Conservation (phyloP, 2,113 vertebrate species). For the Abramis brama region DNA sequence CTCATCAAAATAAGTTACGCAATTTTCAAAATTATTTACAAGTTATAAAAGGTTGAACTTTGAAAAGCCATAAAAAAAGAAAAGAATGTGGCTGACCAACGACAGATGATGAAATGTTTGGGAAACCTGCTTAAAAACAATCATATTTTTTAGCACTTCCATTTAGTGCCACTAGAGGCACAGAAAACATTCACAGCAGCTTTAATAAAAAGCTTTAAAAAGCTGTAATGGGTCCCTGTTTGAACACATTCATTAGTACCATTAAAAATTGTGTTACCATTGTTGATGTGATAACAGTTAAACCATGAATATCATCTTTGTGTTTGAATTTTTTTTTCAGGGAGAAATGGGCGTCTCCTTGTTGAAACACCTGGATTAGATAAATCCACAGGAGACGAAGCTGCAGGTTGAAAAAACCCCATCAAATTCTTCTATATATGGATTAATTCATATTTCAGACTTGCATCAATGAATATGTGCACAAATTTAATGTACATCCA, state of each 20-base stretch:
- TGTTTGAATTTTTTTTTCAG: neutral
- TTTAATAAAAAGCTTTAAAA: neutral
- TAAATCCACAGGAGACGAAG: neutral
- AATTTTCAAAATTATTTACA: no score
- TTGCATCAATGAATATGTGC: neutral
- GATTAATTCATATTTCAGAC: neutral
- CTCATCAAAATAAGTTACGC: no score
- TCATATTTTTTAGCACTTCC: neutral
- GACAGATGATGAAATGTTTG: neutral
- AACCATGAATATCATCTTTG: neutral
- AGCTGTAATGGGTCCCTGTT: neutral
- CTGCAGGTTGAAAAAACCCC: neutral
- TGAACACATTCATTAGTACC: neutral
- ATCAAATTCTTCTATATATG: neutral
- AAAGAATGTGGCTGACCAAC: neutral
- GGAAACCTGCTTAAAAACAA: neutral
- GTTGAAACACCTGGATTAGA: neutral
- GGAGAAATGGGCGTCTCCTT: rapidly evolving
- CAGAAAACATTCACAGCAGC: neutral
- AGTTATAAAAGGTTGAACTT: neutral
- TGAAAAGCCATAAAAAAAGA: neutral
- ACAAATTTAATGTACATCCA: neutral
- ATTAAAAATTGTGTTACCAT: neutral
- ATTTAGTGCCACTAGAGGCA: neutral
- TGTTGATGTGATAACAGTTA: neutral